Evolutionary conservation across 2,113 vertebrate genomes (phyloP).

Genomic region (Sebastes schlegelii): DNA sequence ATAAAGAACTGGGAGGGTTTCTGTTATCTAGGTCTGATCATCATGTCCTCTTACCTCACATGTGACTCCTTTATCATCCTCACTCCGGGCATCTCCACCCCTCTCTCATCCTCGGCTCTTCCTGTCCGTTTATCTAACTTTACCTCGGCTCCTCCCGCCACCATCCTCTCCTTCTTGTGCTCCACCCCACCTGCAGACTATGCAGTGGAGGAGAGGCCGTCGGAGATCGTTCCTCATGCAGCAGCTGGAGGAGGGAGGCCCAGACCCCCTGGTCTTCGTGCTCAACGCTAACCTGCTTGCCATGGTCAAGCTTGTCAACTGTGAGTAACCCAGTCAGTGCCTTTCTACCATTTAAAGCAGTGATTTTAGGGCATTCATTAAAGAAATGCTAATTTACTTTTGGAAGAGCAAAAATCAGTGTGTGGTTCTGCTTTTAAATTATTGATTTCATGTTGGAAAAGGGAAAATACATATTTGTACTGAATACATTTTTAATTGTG

Average conservation of each 20-base stretch:
- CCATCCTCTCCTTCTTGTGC: not conserved
- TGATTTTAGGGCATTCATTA: no score
- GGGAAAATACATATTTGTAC: slow-evolving; percentile 12
- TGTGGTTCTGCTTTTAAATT: not conserved
- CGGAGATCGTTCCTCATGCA: slow-evolving; percentile 96
- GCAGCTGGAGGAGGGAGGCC: slow-evolving; percentile 95
- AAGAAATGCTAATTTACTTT: not conserved
- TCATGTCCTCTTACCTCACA: slow-evolving; percentile 16
- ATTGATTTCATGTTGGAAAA: slow-evolving; percentile 18
- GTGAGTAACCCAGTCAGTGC: slow-evolving; percentile 84
- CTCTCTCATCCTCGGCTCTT: slow-evolving; percentile 14
- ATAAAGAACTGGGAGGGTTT: not conserved
- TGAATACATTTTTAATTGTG: slow-evolving; percentile 10
- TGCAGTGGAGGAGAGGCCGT: slow-evolving; percentile 96
- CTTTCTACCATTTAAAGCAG: not conserved
- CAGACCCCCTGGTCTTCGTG: slow-evolving; percentile 96
- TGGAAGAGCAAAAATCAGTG: not conserved
- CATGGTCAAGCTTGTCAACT: slow-evolving; percentile 99
- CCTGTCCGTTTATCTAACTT: not conserved
- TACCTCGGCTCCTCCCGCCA: slow-evolving; percentile 15
- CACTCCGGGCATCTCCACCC: slow-evolving; percentile 15
- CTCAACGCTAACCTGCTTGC: slow-evolving; percentile 98
- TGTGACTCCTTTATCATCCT: slow-evolving; percentile 27
- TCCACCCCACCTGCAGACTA: slow-evolving; percentile 86
- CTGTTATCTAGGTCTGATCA: slow-evolving; percentile 8